A percentile compares a stretch with the other conserved stretches of the same genome.
phyloP scores from a whole-genome alignment of 2,888 invertebrate genomes.

The Ligdia adustata region DNA sequence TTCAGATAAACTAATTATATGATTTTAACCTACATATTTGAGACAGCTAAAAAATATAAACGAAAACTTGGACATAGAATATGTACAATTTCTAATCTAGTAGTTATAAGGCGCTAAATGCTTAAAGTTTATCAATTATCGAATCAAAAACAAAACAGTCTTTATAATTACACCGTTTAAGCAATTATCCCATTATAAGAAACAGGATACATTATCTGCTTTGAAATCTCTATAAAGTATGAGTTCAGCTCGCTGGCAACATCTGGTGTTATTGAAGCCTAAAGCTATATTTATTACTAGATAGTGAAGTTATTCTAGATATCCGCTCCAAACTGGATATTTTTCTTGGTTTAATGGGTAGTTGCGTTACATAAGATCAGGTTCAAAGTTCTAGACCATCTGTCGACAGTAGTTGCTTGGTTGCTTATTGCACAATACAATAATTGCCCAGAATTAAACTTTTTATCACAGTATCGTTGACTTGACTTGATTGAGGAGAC shows the following conservation, averaged over 20 bases:
- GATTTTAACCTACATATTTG: too few relatives aligned
- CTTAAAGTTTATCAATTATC: not conserved
- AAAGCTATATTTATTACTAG: too few relatives aligned
- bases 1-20: too few relatives aligned
- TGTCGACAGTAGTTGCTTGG: slow-evolving; percentile 26
- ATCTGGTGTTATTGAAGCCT: slow-evolving; percentile 18
- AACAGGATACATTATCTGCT: slow-evolving; percentile 4
- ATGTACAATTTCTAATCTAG: too few relatives aligned
- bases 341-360: slow-evolving; percentile 25
- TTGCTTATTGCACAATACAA: too few relatives aligned
- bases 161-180: slow-evolving; percentile 3
- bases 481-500: too few relatives aligned
- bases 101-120: too few relatives aligned
- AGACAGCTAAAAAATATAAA: too few relatives aligned
- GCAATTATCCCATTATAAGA: slow-evolving; percentile 13
- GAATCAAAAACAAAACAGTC: not conserved
- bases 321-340: slow-evolving; percentile 18
- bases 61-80: too few relatives aligned
- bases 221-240: slow-evolving; percentile 17
- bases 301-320: slow-evolving; percentile 10
- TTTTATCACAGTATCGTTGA: too few relatives aligned
- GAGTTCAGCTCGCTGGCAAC: slow-evolving; percentile 12
- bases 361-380: slow-evolving; percentile 40
- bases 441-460: too few relatives aligned
- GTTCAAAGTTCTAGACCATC: slow-evolving; percentile 69